These are phyloP conservation scores for Alosa alosa DNA, from an alignment of 2,113 vertebrate species.

Conservation along the genomic window DNA sequence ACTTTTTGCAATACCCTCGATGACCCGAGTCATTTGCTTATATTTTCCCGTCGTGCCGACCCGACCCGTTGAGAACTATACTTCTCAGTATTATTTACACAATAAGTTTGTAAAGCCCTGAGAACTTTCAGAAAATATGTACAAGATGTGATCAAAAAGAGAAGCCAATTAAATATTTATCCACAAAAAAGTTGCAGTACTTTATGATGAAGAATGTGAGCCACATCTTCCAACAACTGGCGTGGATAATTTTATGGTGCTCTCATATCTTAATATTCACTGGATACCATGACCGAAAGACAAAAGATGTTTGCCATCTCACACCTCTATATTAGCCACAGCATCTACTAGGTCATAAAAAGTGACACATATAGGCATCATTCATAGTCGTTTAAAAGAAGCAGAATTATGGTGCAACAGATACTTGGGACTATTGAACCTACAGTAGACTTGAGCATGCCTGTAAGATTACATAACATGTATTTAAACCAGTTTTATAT, in stretches of 20 bases:
- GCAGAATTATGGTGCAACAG: background rate
- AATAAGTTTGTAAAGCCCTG: too few relatives aligned
- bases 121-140: too few relatives aligned
- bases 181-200: background rate
- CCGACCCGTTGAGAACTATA: too few relatives aligned
- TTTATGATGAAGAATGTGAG: background rate
- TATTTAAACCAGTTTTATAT: background rate
- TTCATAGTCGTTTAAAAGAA: background rate
- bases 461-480: constrained; percentile 6
- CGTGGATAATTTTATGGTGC: too few relatives aligned
- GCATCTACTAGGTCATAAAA: background rate
- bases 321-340: background rate
- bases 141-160: background rate
- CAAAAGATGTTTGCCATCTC: background rate
- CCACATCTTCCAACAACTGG: background rate
- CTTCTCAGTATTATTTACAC: too few relatives aligned
- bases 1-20: too few relatives aligned
- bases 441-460: background rate
- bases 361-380: background rate
- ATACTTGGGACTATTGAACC: background rate
- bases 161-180: background rate
- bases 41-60: too few relatives aligned
- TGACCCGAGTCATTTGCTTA: too few relatives aligned
- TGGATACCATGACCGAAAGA: background rate
- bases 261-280: background rate